Evolutionary conservation across 2,797 vertebrate genomes (phyloP).

Genomic region (Danio choprae): DNA sequence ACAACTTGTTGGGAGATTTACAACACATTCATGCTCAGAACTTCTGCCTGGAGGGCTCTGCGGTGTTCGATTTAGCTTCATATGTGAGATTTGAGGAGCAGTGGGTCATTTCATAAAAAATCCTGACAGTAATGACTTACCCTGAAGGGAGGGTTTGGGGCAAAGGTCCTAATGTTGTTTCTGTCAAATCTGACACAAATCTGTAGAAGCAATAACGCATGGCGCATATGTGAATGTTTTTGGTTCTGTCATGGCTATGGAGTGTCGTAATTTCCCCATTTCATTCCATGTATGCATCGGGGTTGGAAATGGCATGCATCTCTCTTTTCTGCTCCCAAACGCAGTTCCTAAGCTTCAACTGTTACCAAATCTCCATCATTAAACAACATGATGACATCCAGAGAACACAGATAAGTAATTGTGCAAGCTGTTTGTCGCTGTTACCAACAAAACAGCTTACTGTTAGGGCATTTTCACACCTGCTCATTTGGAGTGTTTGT

Average conservation of each 20-base stretch:
- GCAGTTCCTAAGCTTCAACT: slow-evolving; percentile 16
- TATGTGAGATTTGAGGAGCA: slow-evolving; percentile 13
- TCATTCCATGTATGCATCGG: background rate
- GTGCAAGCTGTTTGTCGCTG: slow-evolving; percentile 36
- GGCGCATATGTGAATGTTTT: slow-evolving; percentile 44
- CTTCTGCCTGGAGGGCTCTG: slow-evolving; percentile 63
- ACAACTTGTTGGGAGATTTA: slow-evolving; percentile 66
- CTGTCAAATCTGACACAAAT: slow-evolving; percentile 50
- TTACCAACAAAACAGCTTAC: slow-evolving; percentile 40
- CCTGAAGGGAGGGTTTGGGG: background rate
- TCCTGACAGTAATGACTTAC: background rate
- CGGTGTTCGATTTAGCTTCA: slow-evolving; percentile 50
- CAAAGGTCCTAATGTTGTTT: slow-evolving; percentile 47
- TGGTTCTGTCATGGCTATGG: slow-evolving; percentile 1
- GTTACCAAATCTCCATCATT: slow-evolving; percentile 32
- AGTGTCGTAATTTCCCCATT: background rate
- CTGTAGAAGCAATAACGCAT: slow-evolving; percentile 23
- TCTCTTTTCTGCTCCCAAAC: background rate
- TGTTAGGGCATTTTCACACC: slow-evolving; percentile 9
- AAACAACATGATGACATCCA: slow-evolving; percentile 27
- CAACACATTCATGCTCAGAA: slow-evolving; percentile 73
- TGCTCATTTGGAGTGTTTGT: too few relatives aligned
- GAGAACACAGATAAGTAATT: slow-evolving; percentile 42
- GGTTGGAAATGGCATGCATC: background rate
- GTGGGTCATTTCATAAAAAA: background rate